Base-by-base conservation (phyloP, 2,113 vertebrate species). In the Mandrillus leucophaeus region DNA sequence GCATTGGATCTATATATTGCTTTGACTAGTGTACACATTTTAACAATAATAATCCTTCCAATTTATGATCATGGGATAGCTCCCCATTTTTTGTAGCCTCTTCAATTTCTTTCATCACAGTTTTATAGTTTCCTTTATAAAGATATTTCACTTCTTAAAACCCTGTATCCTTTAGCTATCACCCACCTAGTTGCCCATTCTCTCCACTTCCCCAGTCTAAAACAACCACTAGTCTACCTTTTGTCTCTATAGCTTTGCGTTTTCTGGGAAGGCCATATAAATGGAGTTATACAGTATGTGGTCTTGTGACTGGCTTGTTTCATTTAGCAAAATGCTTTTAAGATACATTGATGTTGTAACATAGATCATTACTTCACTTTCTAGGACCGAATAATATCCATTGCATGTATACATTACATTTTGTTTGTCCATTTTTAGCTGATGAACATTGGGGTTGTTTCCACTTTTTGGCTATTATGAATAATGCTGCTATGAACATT, bases 261-360 rank as follows among this genome's bases (percentile, higher is more conserved):
- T 3, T 85, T 59, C 38, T 52, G 3, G 16, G n/a, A 20, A 23
- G 70, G 78, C 78, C 25, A 78, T 32, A 76, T 76, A 52, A 76
- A 75, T 32, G 43, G 13, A 40, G 18, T 80, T 14, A 59, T 64
- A 52, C 0, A 72, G 20, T 59, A 23, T 59, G 7, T 93, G 7
- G 23, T 70, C 55, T 78, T 66, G 38, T 84, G 32, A 82, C 57
- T 82, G 43, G 55, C 22, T 93, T 40, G 27, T 93, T 78, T 89
- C 32, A 78, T 68, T 89, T 50, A 78, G 57, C 25, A 89, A 93
- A 72, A n/a, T 90, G 27, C 61, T 89, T 96, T 93, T 35, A 79
- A 59, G 50, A 64, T 64, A 85, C 75, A 32, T n/a, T 45, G 59
- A 86, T 90, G 9, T 55, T 78, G 20, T 43, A 90, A 5, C 43